Evolutionary conservation across 2,888 invertebrate genomes (phyloP).

Genomic region (Listrodromus nycthemerus): DNA sequence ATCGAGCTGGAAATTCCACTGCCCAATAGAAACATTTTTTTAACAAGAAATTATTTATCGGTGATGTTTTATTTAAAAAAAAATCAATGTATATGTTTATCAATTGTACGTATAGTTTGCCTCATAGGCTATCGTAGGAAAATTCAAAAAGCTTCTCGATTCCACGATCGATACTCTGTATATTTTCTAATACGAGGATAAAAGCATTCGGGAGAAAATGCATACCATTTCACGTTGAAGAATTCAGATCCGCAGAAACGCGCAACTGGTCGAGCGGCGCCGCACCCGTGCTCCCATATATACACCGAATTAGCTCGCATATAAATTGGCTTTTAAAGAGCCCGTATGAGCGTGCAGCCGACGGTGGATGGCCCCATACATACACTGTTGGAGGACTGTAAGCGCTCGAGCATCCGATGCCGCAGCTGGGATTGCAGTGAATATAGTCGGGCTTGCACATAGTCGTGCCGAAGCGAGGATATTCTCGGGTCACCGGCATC

Average conservation of each 20-base stretch:
- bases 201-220: too few relatives aligned
- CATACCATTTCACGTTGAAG: constrained; percentile 36
- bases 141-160: too few relatives aligned
- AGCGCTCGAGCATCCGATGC: constrained; percentile 21
- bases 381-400: constrained; percentile 28
- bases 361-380: constrained; percentile 18
- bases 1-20: too few relatives aligned
- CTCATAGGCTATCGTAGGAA: too few relatives aligned
- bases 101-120: too few relatives aligned
- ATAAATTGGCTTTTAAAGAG: constrained; percentile 68
- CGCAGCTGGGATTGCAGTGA: constrained; percentile 55
- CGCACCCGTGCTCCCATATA: constrained; percentile 30
- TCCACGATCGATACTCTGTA: too few relatives aligned
- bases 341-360: constrained; percentile 41
- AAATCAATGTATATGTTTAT: too few relatives aligned
- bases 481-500: constrained; percentile 61
- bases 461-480: constrained; percentile 39
- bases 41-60: too few relatives aligned
- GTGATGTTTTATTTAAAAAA: too few relatives aligned
- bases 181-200: too few relatives aligned
- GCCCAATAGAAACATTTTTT: too few relatives aligned
- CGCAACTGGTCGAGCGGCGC: constrained; percentile 2
- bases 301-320: constrained; percentile 65
- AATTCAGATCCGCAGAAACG: constrained; percentile 40
- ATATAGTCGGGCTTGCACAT: constrained; percentile 26